A percentile compares a stretch with the other conserved stretches of the same genome.
Conservation (phyloP, 2,888 invertebrate genomes). For the Hesperia comma region DNA sequence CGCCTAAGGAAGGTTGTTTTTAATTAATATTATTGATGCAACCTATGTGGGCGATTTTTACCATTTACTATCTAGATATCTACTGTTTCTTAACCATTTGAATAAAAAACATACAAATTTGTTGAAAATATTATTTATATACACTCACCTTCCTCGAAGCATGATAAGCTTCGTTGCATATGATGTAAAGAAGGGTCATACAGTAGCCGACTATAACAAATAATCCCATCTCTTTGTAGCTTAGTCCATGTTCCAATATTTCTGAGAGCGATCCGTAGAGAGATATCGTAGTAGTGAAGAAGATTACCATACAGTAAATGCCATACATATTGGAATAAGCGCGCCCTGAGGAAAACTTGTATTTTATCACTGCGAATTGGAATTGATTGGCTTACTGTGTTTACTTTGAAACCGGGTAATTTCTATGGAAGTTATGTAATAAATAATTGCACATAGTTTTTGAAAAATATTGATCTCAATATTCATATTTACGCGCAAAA, state of each 20-base stretch:
- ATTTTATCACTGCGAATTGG: background rate
- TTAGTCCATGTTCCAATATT: conserved; percentile 88
- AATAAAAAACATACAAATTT: background rate
- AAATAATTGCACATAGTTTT: too few relatives aligned
- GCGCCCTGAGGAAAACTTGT: conserved; percentile 65
- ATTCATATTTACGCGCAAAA: too few relatives aligned
- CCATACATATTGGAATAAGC: conserved; percentile 91
- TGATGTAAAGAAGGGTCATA: conserved; percentile 87
- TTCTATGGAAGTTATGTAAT: too few relatives aligned
- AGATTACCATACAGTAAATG: conserved; percentile 88
- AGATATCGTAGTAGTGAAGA: conserved; percentile 89
- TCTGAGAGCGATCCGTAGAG: conserved; percentile 88
- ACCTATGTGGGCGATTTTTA: too few relatives aligned
- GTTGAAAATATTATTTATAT: background rate
- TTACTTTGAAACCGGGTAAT: background rate
- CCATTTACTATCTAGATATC: too few relatives aligned
- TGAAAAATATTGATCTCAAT: too few relatives aligned
- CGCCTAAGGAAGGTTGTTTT: too few relatives aligned
- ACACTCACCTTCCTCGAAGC: conserved; percentile 84
- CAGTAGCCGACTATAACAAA: conserved; percentile 89
- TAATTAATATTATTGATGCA: too few relatives aligned
- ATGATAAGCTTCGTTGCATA: conserved; percentile 89
- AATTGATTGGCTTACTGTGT: background rate
- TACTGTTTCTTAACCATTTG: too few relatives aligned
- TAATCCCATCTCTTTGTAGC: conserved; percentile 88